These are phyloP conservation scores for Pseudanteris insignis DNA, from an alignment of 2,888 invertebrate species.

Conservation along the genomic window DNA sequence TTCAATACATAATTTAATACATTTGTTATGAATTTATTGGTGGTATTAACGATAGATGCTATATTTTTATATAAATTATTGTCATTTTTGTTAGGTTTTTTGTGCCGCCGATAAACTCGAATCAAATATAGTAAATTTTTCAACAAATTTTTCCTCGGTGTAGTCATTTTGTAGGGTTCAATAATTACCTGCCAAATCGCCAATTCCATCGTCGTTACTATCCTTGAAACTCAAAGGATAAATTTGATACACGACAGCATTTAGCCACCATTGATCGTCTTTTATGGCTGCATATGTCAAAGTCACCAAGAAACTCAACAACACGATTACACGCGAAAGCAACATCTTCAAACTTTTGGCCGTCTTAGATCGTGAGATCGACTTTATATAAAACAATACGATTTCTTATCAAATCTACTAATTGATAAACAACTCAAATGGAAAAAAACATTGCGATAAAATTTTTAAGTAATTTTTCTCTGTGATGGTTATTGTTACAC, in stretches of 20 bases:
- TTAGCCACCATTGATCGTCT: slow-evolving; percentile 59
- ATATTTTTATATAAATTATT: too few relatives aligned
- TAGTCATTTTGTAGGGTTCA: background rate
- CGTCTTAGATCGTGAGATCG: slow-evolving; percentile 2
- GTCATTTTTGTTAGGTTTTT: too few relatives aligned
- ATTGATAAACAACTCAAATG: too few relatives aligned
- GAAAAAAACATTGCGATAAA: too few relatives aligned
- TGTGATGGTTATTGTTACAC: too few relatives aligned
- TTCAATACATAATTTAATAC: background rate
- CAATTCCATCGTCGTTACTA: slow-evolving; percentile 53
- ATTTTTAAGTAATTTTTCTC: too few relatives aligned
- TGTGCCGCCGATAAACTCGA: too few relatives aligned
- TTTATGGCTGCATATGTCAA: slow-evolving; percentile 48
- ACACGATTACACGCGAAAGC: background rate
- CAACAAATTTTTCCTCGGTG: too few relatives aligned
- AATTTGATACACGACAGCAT: slow-evolving; percentile 59
- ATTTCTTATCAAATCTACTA: too few relatives aligned
- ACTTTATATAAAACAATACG: slow-evolving; percentile 40
- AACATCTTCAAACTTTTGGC: slow-evolving; percentile 40
- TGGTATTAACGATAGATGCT: too few relatives aligned
- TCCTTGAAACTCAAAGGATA: slow-evolving; percentile 61
- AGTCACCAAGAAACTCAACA: slow-evolving; percentile 45
- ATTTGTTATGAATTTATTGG: too few relatives aligned
- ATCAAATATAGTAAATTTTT: too few relatives aligned
- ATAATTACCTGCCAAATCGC: slow-evolving; percentile 56